phyloP scores from a whole-genome alignment of 2,888 invertebrate genomes.

The Geophilus truncorum region DNA sequence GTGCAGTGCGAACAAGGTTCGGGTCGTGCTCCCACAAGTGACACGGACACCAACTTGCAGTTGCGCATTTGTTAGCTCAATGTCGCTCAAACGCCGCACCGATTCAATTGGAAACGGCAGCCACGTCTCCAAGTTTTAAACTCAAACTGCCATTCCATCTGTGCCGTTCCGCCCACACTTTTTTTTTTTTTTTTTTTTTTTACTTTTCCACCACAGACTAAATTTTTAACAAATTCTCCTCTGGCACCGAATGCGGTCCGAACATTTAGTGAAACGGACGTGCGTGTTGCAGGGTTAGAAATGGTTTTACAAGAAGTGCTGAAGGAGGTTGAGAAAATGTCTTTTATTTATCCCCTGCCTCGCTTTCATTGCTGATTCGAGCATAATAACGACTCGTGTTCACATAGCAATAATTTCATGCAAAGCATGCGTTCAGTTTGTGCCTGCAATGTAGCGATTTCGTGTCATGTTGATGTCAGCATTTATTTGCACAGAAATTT shows the following conservation, averaged over 20 bases:
- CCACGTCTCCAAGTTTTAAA: neutral
- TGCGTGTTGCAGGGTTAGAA: neutral
- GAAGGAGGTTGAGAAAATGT: neutral
- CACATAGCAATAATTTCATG: conserved; percentile 17
- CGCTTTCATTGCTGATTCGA: conserved; percentile 11
- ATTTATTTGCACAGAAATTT: conserved; percentile 18
- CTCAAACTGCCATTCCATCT: neutral
- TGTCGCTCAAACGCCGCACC: neutral
- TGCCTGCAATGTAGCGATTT: neutral
- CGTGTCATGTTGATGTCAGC: conserved; percentile 9
- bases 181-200: no score
- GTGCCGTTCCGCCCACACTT: no score
- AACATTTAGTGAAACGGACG: neutral
- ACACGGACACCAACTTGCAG: neutral
- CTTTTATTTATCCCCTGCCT: conserved; percentile 16
- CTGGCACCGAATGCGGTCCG: neutral
- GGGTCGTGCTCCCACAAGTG: neutral
- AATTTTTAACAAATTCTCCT: neutral
- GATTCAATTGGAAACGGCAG: neutral
- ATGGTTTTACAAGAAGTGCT: neutral
- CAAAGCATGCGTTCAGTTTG: conserved; percentile 10
- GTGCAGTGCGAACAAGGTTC: neutral
- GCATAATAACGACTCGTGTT: conserved; percentile 16
- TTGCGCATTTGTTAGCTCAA: neutral
- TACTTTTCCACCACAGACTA: neutral